Conservation (phyloP, 2,888 invertebrate species). For the Tetragonisca angustula region DNA sequence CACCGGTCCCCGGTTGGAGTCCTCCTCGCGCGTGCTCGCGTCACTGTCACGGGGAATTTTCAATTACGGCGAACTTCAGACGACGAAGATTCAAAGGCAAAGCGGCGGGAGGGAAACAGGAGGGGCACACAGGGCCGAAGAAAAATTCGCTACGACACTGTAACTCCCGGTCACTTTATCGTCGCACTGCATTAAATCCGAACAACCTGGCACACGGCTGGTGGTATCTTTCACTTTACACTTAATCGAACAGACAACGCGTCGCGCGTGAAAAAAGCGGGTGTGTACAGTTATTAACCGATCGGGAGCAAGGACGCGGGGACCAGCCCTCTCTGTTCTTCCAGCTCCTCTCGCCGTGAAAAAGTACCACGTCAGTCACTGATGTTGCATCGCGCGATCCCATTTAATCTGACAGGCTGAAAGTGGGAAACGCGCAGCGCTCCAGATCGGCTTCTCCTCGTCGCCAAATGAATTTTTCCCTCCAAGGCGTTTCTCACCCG, state of each 20-base stretch:
- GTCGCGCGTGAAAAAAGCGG: background rate
- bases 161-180: conserved; percentile 24
- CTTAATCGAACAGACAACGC: conserved; percentile 57
- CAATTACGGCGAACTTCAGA: background rate
- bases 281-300: conserved; percentile 43
- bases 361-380: conserved; percentile 42
- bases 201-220: background rate
- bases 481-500: conserved; percentile 6
- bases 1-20: no score
- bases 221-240: conserved; percentile 45
- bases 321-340: background rate
- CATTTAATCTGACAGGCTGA: conserved; percentile 54
- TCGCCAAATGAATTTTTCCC: conserved; percentile 21
- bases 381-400: conserved; percentile 37
- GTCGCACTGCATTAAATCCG: conserved; percentile 46
- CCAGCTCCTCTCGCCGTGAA: conserved; percentile 46
- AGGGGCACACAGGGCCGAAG: no score
- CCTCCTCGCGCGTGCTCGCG: no score
- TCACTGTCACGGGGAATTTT: background rate
- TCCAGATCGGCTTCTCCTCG: conserved; percentile 47
- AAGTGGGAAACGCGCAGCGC: conserved; percentile 30
- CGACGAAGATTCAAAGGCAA: background rate
- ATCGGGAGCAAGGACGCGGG: conserved; percentile 36
- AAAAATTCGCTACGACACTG: conserved; percentile 3
- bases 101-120: background rate